Conservation (phyloP, 2,888 invertebrate genomes). For the Nysson spinosus region DNA sequence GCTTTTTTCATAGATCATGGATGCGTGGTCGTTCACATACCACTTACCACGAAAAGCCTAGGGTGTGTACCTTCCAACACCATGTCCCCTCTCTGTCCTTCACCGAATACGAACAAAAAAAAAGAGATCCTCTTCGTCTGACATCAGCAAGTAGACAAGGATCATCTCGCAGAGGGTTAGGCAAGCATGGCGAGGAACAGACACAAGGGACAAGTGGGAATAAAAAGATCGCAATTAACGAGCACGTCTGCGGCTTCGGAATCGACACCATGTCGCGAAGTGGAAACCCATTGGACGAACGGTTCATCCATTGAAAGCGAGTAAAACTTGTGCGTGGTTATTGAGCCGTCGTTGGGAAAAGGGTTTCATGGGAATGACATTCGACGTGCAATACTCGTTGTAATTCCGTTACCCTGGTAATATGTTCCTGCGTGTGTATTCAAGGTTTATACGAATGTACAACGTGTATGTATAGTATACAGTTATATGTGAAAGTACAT, state of each 20-base stretch:
- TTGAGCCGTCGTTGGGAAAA: constrained; percentile 14
- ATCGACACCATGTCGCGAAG: constrained; percentile 29
- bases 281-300: constrained; percentile 31
- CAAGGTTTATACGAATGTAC: constrained; percentile 3
- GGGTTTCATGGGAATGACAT: constrained; percentile 4
- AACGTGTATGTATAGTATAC: too few relatives aligned
- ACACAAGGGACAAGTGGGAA: constrained; percentile 32
- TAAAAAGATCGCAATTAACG: constrained; percentile 59
- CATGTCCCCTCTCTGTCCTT: constrained; percentile 18
- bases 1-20: constrained; percentile 32
- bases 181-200: neutral
- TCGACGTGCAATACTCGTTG: constrained; percentile 33
- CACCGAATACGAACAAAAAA: constrained; percentile 28
- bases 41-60: constrained; percentile 39
- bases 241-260: constrained; percentile 41
- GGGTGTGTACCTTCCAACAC: constrained; percentile 11
- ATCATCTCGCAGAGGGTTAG: neutral
- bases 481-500: too few relatives aligned
- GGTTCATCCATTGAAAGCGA: constrained; percentile 37
- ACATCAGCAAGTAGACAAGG: too few relatives aligned
- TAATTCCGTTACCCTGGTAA: constrained; percentile 38
- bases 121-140: too few relatives aligned
- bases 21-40: constrained; percentile 36
- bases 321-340: constrained; percentile 21
- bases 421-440: constrained; percentile 22